A percentile compares a stretch with the other conserved stretches of the same genome.
These are phyloP conservation scores for Drosophila burlai DNA, from an alignment of 1,140 invertebrate genomes.

Conservation along the genomic window DNA sequence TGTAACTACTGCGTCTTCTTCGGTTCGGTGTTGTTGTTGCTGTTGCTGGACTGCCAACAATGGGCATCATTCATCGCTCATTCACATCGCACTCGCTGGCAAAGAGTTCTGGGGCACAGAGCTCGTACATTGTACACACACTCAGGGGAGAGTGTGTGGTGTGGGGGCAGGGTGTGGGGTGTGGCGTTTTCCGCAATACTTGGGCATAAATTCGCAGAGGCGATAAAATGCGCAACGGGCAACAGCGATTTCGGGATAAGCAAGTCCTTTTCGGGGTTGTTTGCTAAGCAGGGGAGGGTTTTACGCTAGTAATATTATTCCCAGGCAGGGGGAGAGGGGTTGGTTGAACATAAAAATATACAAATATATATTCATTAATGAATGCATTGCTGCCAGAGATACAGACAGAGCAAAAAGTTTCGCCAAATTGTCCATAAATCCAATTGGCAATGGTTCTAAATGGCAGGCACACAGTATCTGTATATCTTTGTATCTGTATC, in stretches of 20 bases:
- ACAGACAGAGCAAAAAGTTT: conserved; percentile 13
- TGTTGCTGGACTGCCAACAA: conserved; percentile 58
- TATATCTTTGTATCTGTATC: conserved; percentile 23
- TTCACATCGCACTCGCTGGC: conserved; percentile 33
- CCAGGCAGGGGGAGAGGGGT: background rate
- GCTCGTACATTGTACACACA: conserved; percentile 44
- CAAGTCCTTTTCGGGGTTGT: conserved; percentile 41
- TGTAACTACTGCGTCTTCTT: conserved; percentile 68
- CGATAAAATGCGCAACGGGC: conserved; percentile 77
- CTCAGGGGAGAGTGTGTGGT: background rate
- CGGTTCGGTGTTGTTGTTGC: conserved; percentile 7
- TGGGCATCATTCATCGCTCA: conserved; percentile 81
- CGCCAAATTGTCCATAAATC: conserved; percentile 44
- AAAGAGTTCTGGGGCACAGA: conserved; percentile 59
- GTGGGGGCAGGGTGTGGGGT: conserved; percentile 34
- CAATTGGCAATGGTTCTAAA: conserved; percentile 48
- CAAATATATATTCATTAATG: conserved; percentile 44
- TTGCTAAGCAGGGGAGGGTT: background rate
- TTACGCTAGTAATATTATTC: background rate
- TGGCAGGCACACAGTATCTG: conserved; percentile 1
- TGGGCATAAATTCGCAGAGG: conserved; percentile 61
- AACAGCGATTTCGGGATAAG: conserved; percentile 41
- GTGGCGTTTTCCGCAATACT: conserved; percentile 72
- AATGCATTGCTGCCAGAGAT: conserved; percentile 24
- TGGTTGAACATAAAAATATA: conserved; percentile 45